A percentile compares a stretch with the other conserved stretches of the same genome.
Evolutionary conservation across 2,113 vertebrate genomes (phyloP).

Genomic region (Hypocryptadius cinnamomeus): DNA sequence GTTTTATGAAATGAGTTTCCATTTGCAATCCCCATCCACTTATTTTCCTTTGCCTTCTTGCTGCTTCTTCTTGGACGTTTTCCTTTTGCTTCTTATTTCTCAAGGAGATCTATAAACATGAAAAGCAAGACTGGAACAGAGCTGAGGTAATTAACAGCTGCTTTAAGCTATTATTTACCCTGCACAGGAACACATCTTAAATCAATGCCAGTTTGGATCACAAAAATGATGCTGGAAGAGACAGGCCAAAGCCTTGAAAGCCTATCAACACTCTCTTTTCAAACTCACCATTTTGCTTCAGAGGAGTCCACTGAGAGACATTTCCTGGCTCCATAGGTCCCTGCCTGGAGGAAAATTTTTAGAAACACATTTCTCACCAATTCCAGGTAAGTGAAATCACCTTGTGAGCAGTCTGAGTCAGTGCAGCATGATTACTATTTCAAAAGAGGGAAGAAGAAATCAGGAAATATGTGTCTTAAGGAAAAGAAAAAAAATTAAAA

Average conservation of each 20-base stretch:
- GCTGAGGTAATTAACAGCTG: slow-evolving; percentile 4
- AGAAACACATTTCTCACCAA: neutral
- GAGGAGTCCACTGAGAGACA: neutral
- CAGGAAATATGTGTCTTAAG: neutral
- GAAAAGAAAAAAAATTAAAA: neutral
- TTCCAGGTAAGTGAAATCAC: neutral
- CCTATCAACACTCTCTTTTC: neutral
- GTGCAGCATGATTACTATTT: neutral
- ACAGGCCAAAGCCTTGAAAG: neutral
- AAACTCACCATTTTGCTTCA: neutral
- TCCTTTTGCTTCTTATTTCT: neutral
- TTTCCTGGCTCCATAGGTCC: neutral
- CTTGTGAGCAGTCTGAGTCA: neutral
- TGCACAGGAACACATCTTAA: neutral
- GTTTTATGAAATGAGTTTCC: neutral
- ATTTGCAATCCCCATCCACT: neutral
- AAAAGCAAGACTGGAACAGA: neutral
- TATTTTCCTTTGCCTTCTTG: neutral
- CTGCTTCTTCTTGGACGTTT: slow-evolving; percentile 18
- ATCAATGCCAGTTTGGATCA: neutral
- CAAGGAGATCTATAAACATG: neutral
- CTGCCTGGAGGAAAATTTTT: neutral
- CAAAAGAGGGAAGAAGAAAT: neutral
- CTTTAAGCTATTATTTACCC: slow-evolving; percentile 14
- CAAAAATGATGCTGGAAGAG: neutral